A percentile compares a stretch with the other conserved stretches of the same genome.
These are phyloP conservation scores for Lamellibrachia luymesi DNA, from an alignment of 1,140 invertebrate genomes.

Conservation along the genomic window DNA sequence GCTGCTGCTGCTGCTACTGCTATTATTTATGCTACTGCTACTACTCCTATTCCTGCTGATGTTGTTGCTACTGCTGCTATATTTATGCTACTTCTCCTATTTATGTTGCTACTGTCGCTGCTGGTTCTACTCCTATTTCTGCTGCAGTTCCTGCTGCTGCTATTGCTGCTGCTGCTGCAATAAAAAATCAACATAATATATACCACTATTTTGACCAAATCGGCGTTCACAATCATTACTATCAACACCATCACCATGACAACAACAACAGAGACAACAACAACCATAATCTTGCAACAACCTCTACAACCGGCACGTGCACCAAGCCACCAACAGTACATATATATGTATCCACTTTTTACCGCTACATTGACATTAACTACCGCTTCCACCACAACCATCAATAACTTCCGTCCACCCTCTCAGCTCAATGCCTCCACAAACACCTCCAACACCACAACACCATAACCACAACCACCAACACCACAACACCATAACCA, in stretches of 20 bases:
- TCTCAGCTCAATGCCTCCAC: background rate
- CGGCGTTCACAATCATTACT: too few species aligned
- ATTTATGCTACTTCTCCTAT: background rate
- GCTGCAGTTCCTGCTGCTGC: too few species aligned
- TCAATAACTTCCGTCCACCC: background rate
- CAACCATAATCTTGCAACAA: background rate
- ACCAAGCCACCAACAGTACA: too few species aligned
- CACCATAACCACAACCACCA: background rate
- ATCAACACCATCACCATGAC: too few species aligned
- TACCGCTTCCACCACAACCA: background rate
- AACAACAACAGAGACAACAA: background rate
- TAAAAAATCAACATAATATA: too few species aligned
- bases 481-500: background rate
- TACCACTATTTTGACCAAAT: too few species aligned
- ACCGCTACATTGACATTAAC: background rate
- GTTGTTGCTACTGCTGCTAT: background rate
- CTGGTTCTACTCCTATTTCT: conserved; percentile 6
- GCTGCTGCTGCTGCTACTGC: too few species aligned
- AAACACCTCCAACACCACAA: background rate
- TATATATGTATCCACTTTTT: too few species aligned
- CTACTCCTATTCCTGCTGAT: too few species aligned
- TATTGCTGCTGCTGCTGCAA: conserved; percentile 7
- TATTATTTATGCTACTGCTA: too few species aligned
- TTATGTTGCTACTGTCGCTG: conserved; percentile 9
- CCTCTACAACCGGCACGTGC: too few species aligned